These are phyloP conservation scores for Platysteira castanea DNA, from an alignment of 2,113 vertebrate species.

Conservation along the genomic window DNA sequence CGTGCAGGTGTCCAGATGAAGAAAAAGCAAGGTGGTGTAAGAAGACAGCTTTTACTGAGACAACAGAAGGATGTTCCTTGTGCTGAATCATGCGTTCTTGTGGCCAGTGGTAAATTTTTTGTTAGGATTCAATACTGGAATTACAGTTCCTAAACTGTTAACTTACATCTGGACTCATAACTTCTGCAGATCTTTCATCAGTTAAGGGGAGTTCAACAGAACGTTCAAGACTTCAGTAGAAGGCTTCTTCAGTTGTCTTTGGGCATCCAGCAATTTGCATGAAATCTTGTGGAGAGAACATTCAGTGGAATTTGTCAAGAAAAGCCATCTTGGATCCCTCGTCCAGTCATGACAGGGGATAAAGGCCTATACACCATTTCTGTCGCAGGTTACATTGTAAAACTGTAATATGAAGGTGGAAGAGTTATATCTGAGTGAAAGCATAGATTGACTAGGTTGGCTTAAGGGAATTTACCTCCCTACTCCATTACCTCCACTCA, in stretches of 20 bases:
- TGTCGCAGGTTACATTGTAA: background rate
- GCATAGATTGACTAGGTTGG: background rate
- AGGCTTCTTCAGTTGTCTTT: background rate
- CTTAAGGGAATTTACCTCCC: conserved; percentile 1
- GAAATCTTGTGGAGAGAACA: background rate
- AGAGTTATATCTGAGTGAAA: background rate
- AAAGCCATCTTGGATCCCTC: background rate
- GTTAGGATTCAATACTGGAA: background rate
- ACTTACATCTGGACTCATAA: background rate
- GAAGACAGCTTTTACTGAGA: background rate
- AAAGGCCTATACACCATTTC: background rate
- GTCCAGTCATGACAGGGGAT: rapidly evolving
- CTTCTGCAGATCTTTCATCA: background rate
- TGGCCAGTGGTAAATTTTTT: background rate
- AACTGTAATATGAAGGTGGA: background rate
- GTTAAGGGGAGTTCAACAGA: background rate
- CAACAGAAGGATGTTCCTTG: background rate
- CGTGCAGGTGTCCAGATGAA: background rate
- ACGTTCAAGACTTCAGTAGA: background rate
- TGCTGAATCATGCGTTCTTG: rapidly evolving
- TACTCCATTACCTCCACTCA: background rate
- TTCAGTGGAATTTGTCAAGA: background rate
- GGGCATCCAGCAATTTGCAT: rapidly evolving
- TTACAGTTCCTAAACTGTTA: background rate
- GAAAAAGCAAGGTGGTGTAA: background rate